Evolutionary conservation across 2,888 invertebrate genomes (phyloP).

Genomic region (Cybosia mesomella): DNA sequence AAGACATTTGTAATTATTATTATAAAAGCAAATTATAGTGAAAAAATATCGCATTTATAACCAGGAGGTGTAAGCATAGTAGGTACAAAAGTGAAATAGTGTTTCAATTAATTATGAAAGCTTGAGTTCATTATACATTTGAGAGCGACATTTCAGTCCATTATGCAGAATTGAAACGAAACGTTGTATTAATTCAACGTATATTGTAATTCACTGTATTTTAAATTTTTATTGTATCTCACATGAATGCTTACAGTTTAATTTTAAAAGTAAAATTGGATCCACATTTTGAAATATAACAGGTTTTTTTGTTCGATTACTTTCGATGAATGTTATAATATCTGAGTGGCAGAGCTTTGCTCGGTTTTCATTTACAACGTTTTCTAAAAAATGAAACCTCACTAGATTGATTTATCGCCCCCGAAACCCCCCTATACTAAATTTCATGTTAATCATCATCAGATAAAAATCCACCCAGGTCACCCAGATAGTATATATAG

Average conservation of each 20-base stretch:
- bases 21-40: neutral
- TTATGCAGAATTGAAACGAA: neutral
- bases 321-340: too few relatives aligned
- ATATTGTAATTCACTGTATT: neutral
- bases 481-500: too few relatives aligned
- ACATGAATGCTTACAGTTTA: too few relatives aligned
- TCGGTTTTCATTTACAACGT: too few relatives aligned
- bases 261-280: neutral
- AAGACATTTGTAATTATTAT: neutral
- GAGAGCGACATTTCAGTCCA: constrained; percentile 3
- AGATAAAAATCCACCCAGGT: too few relatives aligned
- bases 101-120: constrained; percentile 16
- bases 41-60: neutral
- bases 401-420: too few relatives aligned
- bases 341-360: too few relatives aligned
- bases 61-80: neutral
- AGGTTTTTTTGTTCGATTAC: neutral
- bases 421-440: too few relatives aligned
- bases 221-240: neutral
- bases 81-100: constrained; percentile 14
- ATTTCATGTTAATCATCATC: too few relatives aligned
- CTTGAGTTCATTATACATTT: constrained; percentile 1
- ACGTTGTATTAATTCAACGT: neutral
- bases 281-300: neutral
- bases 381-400: too few relatives aligned